A percentile compares a stretch with the other conserved stretches of the same genome.
phyloP scores from a whole-genome alignment of 2,113 vertebrate species.

The Miniopterus natalensis region DNA sequence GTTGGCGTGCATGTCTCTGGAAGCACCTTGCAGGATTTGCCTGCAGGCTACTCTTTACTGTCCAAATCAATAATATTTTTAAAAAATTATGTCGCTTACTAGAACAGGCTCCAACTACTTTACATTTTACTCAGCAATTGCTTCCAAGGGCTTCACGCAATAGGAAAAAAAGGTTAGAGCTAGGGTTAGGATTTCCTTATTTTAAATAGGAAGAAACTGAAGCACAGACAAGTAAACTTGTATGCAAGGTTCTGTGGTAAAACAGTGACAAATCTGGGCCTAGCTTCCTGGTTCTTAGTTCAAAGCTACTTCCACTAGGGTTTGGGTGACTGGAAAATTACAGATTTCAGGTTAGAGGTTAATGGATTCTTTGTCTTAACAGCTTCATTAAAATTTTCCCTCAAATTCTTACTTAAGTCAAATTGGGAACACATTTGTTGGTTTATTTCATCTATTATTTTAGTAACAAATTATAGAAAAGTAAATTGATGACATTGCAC shows the following conservation, averaged over 20 bases:
- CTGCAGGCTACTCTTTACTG: conserved; percentile 60
- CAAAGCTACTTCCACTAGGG: conserved; percentile 4
- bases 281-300: not conserved
- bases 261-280: not conserved
- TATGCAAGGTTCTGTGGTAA: not conserved
- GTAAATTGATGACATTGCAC: not conserved
- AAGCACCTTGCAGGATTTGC: conserved; percentile 61
- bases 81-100: conserved; percentile 43
- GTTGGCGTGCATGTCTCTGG: not conserved
- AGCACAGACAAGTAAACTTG: not conserved
- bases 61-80: conserved; percentile 45
- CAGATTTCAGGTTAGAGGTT: not conserved
- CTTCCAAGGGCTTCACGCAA: not conserved
- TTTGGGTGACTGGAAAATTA: not conserved
- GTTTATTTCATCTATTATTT: conserved; percentile 44
- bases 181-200: conserved; percentile 2
- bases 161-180: conserved; percentile 31
- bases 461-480: conserved; percentile 39
- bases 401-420: conserved; percentile 37
- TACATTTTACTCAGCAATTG: not conserved
- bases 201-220: conserved; percentile 40
- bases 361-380: not conserved
- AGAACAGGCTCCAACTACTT: conserved; percentile 31
- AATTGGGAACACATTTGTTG: conserved; percentile 15
- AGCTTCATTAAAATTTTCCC: not conserved